Conservation (phyloP, 2,797 vertebrate species). For the Meriones psammophilus region DNA sequence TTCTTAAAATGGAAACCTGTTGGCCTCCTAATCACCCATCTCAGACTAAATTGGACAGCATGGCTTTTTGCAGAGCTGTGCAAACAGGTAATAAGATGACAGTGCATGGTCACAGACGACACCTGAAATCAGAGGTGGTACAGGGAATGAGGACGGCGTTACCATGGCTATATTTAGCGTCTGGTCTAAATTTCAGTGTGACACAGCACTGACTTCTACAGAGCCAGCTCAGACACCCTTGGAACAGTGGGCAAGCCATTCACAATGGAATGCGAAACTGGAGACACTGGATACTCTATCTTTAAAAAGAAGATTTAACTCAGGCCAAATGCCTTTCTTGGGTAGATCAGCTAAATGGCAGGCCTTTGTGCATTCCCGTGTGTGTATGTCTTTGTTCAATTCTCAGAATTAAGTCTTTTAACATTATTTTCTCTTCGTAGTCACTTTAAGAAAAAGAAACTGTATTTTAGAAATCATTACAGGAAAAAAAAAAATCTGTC, state of each 20-base stretch:
- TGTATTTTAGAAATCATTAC: not conserved
- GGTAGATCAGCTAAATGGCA: slow-evolving; percentile 34
- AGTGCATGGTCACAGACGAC: not conserved
- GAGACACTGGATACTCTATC: slow-evolving; percentile 30
- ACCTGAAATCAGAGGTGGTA: not conserved
- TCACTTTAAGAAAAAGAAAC: slow-evolving; percentile 58
- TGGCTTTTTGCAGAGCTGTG: not conserved
- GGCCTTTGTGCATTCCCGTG: not conserved
- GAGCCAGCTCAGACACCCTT: not conserved
- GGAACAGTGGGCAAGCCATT: slow-evolving; percentile 29
- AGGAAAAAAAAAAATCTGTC: slow-evolving; percentile 33
- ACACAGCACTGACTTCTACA: not conserved
- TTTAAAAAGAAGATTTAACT: slow-evolving; percentile 64
- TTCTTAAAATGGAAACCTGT: slow-evolving; percentile 36
- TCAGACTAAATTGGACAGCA: not conserved
- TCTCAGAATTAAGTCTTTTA: slow-evolving; percentile 48
- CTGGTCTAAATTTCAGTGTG: not conserved
- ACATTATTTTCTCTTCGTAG: slow-evolving; percentile 15
- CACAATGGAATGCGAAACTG: not conserved
- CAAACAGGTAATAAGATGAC: not conserved
- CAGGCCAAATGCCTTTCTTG: slow-evolving; percentile 40
- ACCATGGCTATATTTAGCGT: not conserved
- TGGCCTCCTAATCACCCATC: not conserved
- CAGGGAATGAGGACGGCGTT: not conserved
- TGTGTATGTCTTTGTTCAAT: not conserved